Evolutionary conservation across 2,797 vertebrate species (phyloP), one percentile per base, ranked within the genome.

Genomic region (Otus scops): DNA sequence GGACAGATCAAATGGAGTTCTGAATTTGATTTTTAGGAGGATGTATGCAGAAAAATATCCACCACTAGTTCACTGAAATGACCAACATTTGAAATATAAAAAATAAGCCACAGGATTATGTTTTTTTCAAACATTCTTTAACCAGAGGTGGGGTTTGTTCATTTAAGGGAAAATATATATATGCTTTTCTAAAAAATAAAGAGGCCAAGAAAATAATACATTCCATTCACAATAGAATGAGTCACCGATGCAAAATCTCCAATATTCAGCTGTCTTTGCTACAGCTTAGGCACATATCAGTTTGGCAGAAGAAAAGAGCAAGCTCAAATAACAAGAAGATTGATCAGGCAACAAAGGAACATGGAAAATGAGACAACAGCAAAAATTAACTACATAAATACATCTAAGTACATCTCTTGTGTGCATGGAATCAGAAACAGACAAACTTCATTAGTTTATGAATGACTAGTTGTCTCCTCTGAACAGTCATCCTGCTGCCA

Each of bases 221-320:
- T 97, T 97, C 96, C 38, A 60, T 96, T 97, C 88, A 95, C 77
- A 96, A 64, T 54, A 96, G 84, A 97, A 93, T 97, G 96, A 98
- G 78, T 97, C 94, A 91, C 69, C 92, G 93, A 96, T 92, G 68
- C 71, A 96, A 95, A 95, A 95, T 95, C 80, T 91, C 91, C 87
- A 96, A 96, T 92, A 97, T 97, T 95, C 96, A 92, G 87, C 84
- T 92, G 73, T 87, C 86, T 89, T 75, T 95, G 69, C 80, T 84
- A 96, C 91, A 96, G 53, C 80, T 97, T 94, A 94, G 80, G 67
- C 51, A 95, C 11, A 2, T 75, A 96, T 85, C 56, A 15, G 69
- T 96, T 96, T 95, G 87, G 91, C 82, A 96, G 82, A 94, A 97
- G 85, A 86, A 91, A 88, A 86, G 22, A 96, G 45, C n/a, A 51